phyloP scores from a whole-genome alignment of 2,797 vertebrate genomes.

The Coluber constrictor region DNA sequence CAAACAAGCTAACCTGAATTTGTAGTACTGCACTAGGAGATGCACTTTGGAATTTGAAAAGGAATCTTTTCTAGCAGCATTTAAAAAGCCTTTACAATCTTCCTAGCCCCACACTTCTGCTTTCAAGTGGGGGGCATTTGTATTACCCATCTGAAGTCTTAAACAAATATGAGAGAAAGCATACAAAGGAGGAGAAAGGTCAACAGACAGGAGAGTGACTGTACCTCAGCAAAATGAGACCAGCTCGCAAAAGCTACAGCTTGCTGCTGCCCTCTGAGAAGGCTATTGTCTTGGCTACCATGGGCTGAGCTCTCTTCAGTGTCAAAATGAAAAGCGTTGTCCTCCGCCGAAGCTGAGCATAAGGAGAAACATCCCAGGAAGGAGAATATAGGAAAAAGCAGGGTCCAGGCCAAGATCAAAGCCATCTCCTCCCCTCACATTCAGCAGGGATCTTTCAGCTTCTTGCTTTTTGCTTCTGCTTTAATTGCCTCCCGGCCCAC shows the following conservation, averaged over 20 bases:
- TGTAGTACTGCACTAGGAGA: conserved; percentile 35
- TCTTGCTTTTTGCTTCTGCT: conserved; percentile 62
- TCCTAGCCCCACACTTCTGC: conserved; percentile 1
- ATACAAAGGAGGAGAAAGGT: conserved; percentile 35
- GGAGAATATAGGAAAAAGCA: conserved; percentile 62
- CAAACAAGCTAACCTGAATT: conserved; percentile 35
- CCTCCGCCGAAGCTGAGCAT: conserved; percentile 58
- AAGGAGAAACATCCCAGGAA: conserved; percentile 64
- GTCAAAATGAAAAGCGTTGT: conserved; percentile 67
- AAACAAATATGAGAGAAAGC: conserved; percentile 45
- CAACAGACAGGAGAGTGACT: conserved; percentile 63
- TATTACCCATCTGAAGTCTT: conserved; percentile 36
- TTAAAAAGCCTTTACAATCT: conserved; percentile 4
- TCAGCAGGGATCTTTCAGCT: conserved; percentile 57
- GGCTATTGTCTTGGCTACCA: conserved; percentile 65
- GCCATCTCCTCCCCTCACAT: conserved; percentile 71
- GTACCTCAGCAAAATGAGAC: conserved; percentile 69
- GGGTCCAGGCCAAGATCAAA: conserved; percentile 62
- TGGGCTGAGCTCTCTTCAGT: conserved; percentile 72
- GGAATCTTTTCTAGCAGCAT: not conserved
- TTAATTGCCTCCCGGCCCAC: conserved; percentile 50
- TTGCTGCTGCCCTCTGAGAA: conserved; percentile 65
- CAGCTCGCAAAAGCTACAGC: conserved; percentile 62
- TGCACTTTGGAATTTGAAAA: conserved; percentile 27
- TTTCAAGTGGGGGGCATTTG: conserved; percentile 44